Conservation (phyloP, 2,888 invertebrate genomes). For the Rotaria magnacalcarata region DNA sequence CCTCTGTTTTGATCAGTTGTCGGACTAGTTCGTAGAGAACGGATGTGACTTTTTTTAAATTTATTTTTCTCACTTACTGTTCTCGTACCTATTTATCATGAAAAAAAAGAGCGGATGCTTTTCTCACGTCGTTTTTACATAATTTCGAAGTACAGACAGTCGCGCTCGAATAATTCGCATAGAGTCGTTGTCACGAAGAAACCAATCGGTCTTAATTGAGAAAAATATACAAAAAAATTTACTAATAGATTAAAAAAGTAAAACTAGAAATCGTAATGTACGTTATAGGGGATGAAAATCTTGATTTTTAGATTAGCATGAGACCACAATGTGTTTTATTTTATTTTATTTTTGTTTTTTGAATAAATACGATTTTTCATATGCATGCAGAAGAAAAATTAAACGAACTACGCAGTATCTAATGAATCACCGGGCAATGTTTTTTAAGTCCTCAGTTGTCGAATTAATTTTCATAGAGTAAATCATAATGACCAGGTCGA, state of each 20-base stretch:
- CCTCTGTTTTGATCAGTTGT: background rate
- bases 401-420: background rate
- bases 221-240: no score
- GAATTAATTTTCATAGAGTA: background rate
- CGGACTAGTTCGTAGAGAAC: background rate
- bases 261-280: no score
- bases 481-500: constrained; percentile 14
- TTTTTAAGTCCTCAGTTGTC: background rate
- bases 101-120: background rate
- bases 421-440: background rate
- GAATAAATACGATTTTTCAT: no score
- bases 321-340: background rate
- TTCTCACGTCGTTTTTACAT: background rate
- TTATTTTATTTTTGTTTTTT: no score
- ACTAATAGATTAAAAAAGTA: no score
- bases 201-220: no score
- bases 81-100: background rate
- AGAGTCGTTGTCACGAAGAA: no score
- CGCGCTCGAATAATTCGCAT: background rate
- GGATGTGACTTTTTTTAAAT: background rate
- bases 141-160: background rate
- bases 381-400: background rate
- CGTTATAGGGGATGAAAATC: no score
- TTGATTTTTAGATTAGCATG: background rate
- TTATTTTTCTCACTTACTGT: background rate